Evolutionary conservation across 2,113 vertebrate species (phyloP), one percentile per base, ranked within the genome.

Genomic region (Nothocercus julius): DNA sequence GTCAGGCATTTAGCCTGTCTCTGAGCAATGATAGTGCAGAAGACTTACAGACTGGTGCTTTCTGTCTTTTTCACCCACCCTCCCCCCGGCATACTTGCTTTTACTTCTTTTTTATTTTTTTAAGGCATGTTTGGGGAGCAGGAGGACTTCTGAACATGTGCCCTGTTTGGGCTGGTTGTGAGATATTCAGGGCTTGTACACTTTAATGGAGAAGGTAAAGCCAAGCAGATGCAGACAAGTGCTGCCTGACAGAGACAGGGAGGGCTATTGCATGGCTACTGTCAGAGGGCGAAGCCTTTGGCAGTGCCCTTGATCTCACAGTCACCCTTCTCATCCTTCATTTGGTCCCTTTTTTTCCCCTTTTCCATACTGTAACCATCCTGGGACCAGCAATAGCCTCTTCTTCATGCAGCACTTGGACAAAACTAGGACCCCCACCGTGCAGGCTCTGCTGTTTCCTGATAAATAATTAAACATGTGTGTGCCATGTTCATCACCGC

Each of bases 391-490:
- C 4, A 76, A 84, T 13, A 25, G 28, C 36, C 51, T 67, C 83
- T 34, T 40, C 67, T 54, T 18, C 7, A 0, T 2, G 34, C 4
- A 84, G 64, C 64, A 42, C 73, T 44, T 6, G 61, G 61, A 12
- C 47, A 82, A 82, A 78, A 16, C 3, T 77, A 9, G 70, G 58
- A 27, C 58, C 66, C 61, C 56, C 85, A 40, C 8, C 38, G 12
- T 11, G 3, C 58, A 1, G 8, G n/a, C 54, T 76, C 74, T 4
- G 64, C 36, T 79, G 70, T 62, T 92, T 84, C 3, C 90, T 62
- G 75, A 87, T 85, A 85, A 96, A 95, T 68, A 94, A 73, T 59
- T 68, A 34, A 84, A 94, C 93, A 94, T 94, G 28, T 95, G 92
- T 92, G 87, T 90, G 80, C 93, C 95, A 89, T 92, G 79, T 91